Percentiles rank a stretch among this genome's conserved stretches.
phyloP scores from a whole-genome alignment of 2,888 invertebrate genomes.

The Agriopis marginaria region DNA sequence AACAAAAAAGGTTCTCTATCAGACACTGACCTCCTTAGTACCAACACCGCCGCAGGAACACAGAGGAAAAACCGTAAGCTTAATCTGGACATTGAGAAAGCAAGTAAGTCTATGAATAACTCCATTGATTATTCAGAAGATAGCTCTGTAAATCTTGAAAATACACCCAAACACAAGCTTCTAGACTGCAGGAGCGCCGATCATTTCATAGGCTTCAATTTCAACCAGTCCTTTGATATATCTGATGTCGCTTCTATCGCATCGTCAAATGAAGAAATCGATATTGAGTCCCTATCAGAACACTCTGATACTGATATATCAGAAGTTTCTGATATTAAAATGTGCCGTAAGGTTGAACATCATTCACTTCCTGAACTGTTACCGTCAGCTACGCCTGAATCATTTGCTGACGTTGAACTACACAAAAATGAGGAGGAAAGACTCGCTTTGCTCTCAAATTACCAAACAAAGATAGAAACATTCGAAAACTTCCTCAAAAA shows the following conservation, averaged over 20 bases:
- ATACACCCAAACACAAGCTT: conserved; percentile 75
- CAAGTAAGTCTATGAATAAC: conserved; percentile 66
- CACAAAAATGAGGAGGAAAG: conserved; percentile 74
- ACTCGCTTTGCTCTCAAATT: conserved; percentile 62
- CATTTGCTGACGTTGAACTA: conserved; percentile 74
- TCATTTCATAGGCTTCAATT: conserved; percentile 70
- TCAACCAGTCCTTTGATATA: conserved; percentile 72
- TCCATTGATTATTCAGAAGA: conserved; percentile 50
- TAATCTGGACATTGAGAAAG: conserved; percentile 72
- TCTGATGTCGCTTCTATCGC: conserved; percentile 67
- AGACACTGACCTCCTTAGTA: conserved; percentile 69
- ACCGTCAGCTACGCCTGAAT: conserved; percentile 69
- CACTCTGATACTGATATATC: conserved; percentile 69
- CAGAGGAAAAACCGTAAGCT: conserved; percentile 66
- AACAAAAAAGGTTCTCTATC: conserved; percentile 72
- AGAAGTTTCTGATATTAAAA: conserved; percentile 61
- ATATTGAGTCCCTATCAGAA: conserved; percentile 71
- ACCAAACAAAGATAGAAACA: conserved; percentile 72
- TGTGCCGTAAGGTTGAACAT: conserved; percentile 72
- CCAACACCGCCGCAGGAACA: conserved; percentile 43
- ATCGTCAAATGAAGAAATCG: conserved; percentile 61
- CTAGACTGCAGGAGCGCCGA: conserved; percentile 69
- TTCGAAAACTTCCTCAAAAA: conserved; percentile 69
- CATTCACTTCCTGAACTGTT: conserved; percentile 50
- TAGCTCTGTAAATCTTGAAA: conserved; percentile 61